Evolutionary conservation across 2,113 vertebrate genomes (phyloP), one percentile per base, ranked within the genome.

Genomic region (Gadus macrocephalus): DNA sequence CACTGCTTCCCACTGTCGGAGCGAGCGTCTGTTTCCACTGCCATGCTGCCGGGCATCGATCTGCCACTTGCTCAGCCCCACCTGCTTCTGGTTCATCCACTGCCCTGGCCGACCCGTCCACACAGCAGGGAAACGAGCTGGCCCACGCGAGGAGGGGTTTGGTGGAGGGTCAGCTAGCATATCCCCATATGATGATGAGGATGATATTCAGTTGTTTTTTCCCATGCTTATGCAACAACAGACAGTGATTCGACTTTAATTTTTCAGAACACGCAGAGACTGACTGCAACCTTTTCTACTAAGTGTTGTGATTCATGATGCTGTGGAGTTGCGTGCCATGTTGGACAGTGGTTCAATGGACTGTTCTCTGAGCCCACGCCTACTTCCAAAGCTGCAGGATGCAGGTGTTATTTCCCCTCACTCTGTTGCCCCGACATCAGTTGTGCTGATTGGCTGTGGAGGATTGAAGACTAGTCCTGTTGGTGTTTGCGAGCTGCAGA

Each of bases 221-320:
- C n/a, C n/a, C n/a, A n/a, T n/a, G n/a, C n/a, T n/a, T n/a, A n/a
- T n/a, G n/a, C n/a, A n/a, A n/a, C n/a, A n/a, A n/a, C n/a, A n/a
- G n/a, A n/a, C n/a, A 55, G n/a, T n/a, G n/a, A n/a, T n/a, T n/a
- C 53, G 15, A n/a, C 6, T 75, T 19, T 16, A n/a, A n/a, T n/a
- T n/a, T n/a, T n/a, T n/a, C n/a, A n/a, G n/a, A n/a, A n/a, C n/a
- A n/a, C n/a, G n/a, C n/a, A n/a, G n/a, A n/a, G n/a, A n/a, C n/a
- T n/a, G n/a, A n/a, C n/a, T n/a, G n/a, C n/a, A n/a, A n/a, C 20
- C 49, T 78, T 15, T 78, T 74, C 62, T 69, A 77, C 9, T 35
- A 28, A 28, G 53, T 69, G 76, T 78, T 17, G 28, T 11, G 17
- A 6, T 73, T 7, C 17, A 35, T 15, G 56, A 59, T 2, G 58